phyloP scores from a whole-genome alignment of 2,113 vertebrate genomes.

The Melanostigma gelatinosum region DNA sequence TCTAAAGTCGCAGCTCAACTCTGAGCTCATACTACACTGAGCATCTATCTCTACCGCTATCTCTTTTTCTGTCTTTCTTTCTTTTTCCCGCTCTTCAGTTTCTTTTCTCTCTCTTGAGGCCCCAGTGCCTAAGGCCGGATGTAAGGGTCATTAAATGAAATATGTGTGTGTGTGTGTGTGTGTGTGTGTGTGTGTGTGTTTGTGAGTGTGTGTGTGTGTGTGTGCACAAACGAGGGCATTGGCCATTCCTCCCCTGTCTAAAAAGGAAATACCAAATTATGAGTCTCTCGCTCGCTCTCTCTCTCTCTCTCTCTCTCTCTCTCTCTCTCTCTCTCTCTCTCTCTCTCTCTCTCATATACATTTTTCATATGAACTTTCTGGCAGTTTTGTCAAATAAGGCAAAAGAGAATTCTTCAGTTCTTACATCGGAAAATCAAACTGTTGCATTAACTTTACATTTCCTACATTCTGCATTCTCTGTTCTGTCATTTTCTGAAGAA shows the following conservation, averaged over 20 bases:
- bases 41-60: conserved; percentile 13
- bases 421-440: neutral
- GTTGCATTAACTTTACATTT: conserved; percentile 8
- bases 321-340: conserved; percentile 52
- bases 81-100: conserved; percentile 15
- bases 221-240: conserved; percentile 60
- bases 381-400: conserved; percentile 15
- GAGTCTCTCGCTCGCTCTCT: conserved; percentile 58
- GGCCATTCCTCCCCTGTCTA: conserved; percentile 70
- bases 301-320: conserved; percentile 30
- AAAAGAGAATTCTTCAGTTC: neutral
- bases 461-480: neutral
- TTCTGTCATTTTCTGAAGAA: neutral
- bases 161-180: conserved; percentile 36
- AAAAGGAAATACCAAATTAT: conserved; percentile 85
- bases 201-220: conserved; percentile 38
- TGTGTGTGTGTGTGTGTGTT: conserved; percentile 50
- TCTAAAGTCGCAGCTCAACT: conserved; percentile 18
- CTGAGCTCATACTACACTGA: neutral
- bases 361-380: conserved; percentile 17
- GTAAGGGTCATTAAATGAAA: conserved; percentile 70
- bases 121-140: conserved; percentile 59
- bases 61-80: conserved; percentile 20
- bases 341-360: conserved; percentile 17
- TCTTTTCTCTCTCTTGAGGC: conserved; percentile 35